Evolutionary conservation across 1,140 invertebrate genomes (phyloP), one percentile per base, ranked within the genome.

Genomic region (Vollenhovia emeryi): DNA sequence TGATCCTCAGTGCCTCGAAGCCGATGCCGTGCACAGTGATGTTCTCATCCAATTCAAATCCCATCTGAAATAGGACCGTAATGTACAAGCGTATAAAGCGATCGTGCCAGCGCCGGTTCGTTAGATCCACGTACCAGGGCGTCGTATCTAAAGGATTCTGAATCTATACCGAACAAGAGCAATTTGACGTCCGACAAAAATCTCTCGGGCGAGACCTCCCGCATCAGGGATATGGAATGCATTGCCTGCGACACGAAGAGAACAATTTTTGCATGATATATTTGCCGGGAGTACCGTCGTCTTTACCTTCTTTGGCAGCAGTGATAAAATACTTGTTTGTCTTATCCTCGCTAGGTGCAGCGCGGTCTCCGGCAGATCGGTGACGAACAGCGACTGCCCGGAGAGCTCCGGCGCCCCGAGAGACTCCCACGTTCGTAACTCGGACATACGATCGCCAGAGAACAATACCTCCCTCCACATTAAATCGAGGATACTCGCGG

Each of bases 81-180:
- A 43, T 18, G 0, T 73, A 83, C 52, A 36, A 45, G 13, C 8
- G 27, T 45, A 43, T 21, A 57, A 76, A 62, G 11, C n/a, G 0
- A 7, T 15, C 21, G 48, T n/a, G 40, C 64, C 36, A 30, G 24
- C 43, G 43, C 69, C n/a, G 11, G n/a, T 30, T 84, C 59, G 75
- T 55, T 24, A 73, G 69, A 78, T 76, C 78, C 57, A 66, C 62
- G 43, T 90, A 93, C 93, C 86, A 85, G 45, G 3, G 87, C 55
- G 13, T 88, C 79, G 68, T 93, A 93, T 36, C 76, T 27, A 86
- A 96, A 95, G 24, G 92, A 94, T 24, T 94, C 92, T 0, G 95
- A 95, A 79, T 96, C 95, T 75, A 96, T 91, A 9, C 95, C 95
- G 36, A 95, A 91, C 76, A 94, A 75, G 40, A 95, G 85, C 15